These are phyloP conservation scores for Hystrix brachyura DNA, from an alignment of 2,113 vertebrate species.

Conservation along the genomic window DNA sequence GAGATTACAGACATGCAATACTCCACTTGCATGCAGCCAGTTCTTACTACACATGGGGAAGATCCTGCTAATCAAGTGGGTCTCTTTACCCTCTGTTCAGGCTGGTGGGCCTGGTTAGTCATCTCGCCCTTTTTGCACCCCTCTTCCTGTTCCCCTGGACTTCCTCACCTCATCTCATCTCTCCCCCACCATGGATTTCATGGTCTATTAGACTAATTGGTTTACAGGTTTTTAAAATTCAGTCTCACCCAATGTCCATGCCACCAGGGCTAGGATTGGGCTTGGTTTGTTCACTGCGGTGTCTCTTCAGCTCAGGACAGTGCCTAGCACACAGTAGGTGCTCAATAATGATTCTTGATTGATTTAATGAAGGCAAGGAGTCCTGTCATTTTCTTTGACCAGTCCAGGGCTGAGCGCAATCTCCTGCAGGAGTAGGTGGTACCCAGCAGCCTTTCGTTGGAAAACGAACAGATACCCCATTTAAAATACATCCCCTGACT, in stretches of 20 bases:
- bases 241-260: neutral
- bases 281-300: neutral
- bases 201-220: neutral
- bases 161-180: no score
- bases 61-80: no score
- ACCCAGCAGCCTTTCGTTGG: neutral
- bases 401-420: neutral
- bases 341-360: neutral
- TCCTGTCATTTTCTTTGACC: neutral
- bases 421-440: neutral
- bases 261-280: rapidly evolving
- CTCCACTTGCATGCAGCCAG: no score
- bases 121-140: neutral
- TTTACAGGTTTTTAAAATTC: neutral
- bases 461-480: neutral
- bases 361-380: neutral
- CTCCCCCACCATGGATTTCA: neutral
- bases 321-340: rapidly evolving
- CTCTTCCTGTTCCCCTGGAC: neutral
- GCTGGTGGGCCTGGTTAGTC: no score
- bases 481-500: neutral
- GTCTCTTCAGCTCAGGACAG: neutral
- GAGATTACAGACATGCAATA: neutral
- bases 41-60: no score
- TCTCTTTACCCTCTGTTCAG: no score